Conservation (phyloP, 2,797 vertebrate species). For the Bovichtus diacanthus region DNA sequence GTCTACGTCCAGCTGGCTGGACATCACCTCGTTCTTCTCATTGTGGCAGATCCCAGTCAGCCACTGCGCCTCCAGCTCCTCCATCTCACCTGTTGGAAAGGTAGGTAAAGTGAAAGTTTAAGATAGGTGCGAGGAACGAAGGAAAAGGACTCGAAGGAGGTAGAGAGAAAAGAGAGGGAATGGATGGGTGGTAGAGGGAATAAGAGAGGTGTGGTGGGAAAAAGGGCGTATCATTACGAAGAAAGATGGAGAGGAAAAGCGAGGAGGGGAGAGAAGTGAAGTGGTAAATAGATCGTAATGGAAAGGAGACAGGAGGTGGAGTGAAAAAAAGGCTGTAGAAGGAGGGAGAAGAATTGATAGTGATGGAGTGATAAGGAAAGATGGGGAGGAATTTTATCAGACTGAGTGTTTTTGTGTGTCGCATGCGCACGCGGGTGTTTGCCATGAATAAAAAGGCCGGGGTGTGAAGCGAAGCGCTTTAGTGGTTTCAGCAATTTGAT, state of each 20-base stretch:
- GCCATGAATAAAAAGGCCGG: conserved; percentile 55
- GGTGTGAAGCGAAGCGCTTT: conserved; percentile 60
- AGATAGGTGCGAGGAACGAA: neutral
- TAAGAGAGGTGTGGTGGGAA: neutral
- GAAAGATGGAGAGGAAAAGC: conserved; percentile 23
- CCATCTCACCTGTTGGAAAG: conserved; percentile 92
- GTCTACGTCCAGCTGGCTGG: conserved; percentile 97
- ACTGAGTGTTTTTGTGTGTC: conserved; percentile 39
- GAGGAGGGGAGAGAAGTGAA: conserved; percentile 51
- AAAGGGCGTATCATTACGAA: conserved; percentile 33
- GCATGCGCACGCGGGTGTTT: conserved; percentile 38
- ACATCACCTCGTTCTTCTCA: conserved; percentile 99
- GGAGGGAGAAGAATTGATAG: conserved; percentile 55
- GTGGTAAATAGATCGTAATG: conserved; percentile 74
- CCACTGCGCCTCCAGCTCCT: conserved; percentile 97
- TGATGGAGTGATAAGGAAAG: conserved; percentile 70
- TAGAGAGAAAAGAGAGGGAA: neutral
- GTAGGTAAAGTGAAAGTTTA: conserved; percentile 1
- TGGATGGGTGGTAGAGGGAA: neutral
- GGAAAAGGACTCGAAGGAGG: neutral
- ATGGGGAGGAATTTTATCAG: conserved; percentile 59
- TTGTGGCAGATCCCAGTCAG: conserved; percentile 98
- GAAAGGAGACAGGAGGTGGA: conserved; percentile 62
- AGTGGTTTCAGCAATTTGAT: conserved; percentile 70
- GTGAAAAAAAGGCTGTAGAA: conserved; percentile 37